A percentile compares a stretch with the other conserved stretches of the same genome.
Conservation (phyloP, 2,888 invertebrate species). For the Meliscaeva auricollis region DNA sequence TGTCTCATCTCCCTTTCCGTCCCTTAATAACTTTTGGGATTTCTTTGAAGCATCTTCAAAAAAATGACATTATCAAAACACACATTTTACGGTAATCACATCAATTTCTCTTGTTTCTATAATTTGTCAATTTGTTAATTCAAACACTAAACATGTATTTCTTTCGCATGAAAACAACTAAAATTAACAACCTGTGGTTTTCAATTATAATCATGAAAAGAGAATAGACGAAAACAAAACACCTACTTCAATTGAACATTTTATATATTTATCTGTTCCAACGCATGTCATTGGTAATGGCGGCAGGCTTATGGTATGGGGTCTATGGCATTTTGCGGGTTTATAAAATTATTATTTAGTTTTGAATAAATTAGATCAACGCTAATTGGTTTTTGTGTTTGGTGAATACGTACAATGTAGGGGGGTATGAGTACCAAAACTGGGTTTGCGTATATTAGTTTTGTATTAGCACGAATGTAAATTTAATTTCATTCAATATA, state of each 20-base stretch:
- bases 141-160: slow-evolving; percentile 31
- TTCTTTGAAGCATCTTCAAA: no score
- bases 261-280: no score
- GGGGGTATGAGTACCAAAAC: slow-evolving; percentile 12
- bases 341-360: slow-evolving; percentile 39
- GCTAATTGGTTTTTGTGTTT: slow-evolving; percentile 59
- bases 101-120: not conserved
- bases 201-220: not conserved
- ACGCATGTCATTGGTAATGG: no score
- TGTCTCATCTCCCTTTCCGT: no score
- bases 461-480: slow-evolving; percentile 25
- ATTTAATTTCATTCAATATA: slow-evolving; percentile 4
- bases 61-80: no score
- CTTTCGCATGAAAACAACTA: slow-evolving; percentile 22
- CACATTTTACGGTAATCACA: not conserved
- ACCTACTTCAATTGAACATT: not conserved
- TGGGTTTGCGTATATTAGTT: slow-evolving; percentile 36
- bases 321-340: not conserved
- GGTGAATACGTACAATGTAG: not conserved
- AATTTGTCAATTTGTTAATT: slow-evolving; percentile 49
- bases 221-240: not conserved
- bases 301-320: no score
- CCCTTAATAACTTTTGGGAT: no score
- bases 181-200: slow-evolving; percentile 54
- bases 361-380: slow-evolving; percentile 62